These are phyloP conservation scores for Platichthys stellatus DNA, from an alignment of 2,113 vertebrate species.

Conservation along the genomic window DNA sequence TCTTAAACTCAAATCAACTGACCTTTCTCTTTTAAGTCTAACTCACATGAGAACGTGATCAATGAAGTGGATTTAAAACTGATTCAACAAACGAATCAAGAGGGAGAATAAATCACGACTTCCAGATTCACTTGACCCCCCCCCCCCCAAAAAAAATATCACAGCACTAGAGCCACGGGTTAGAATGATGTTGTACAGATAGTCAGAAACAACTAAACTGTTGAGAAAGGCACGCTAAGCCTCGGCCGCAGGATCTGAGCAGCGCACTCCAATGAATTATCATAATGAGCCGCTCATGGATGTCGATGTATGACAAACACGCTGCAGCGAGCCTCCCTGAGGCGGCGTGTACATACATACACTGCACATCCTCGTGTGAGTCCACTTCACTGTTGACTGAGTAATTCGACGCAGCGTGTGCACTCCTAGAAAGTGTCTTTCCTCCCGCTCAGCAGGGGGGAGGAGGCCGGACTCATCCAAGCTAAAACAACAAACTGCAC, in stretches of 20 bases:
- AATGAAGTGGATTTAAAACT: not conserved
- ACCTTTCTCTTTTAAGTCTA: not conserved
- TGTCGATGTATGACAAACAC: constrained; percentile 52
- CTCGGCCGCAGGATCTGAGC: constrained; percentile 46
- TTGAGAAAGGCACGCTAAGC: constrained; percentile 18
- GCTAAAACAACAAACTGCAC: not conserved
- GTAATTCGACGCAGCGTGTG: constrained; percentile 31
- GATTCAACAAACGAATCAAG: not conserved
- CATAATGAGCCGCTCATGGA: constrained; percentile 60
- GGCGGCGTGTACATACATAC: constrained; percentile 25
- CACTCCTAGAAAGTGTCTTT: constrained; percentile 50
- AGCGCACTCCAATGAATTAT: constrained; percentile 60
- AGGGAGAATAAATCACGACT: constrained; percentile 5
- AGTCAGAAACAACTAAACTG: constrained; percentile 24
- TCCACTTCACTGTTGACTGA: constrained; percentile 46
- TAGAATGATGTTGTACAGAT: constrained; percentile 16
- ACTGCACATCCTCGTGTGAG: constrained; percentile 25
- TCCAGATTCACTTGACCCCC: not conserved
- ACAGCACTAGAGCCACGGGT: constrained; percentile 14
- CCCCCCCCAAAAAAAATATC: not conserved
- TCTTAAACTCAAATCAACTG: not conserved
- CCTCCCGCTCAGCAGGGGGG: constrained; percentile 24
- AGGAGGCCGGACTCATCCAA: not conserved
- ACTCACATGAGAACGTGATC: not conserved
- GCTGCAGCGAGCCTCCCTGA: constrained; percentile 35